Base-by-base conservation (phyloP, 2,888 invertebrate genomes). In the Odontomyia ornata region DNA sequence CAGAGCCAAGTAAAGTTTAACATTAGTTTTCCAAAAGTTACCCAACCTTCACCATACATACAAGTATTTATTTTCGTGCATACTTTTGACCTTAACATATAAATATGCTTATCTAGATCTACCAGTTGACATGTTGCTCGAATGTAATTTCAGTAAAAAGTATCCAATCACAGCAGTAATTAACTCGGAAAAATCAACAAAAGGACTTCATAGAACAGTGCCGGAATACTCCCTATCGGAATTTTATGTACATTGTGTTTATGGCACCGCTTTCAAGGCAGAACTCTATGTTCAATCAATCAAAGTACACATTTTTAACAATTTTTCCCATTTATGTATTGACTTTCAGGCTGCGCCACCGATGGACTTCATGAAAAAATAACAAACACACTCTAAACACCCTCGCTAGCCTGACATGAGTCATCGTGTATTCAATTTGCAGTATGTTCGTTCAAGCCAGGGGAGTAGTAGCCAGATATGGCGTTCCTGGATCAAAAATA, bases 321-420 rank as follows among this genome's bases (percentile, higher is more conserved):
- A 72, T 76, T 73, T 76, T 78, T 76, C 76, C 78, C 78, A 78
- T 78, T 78, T 78, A 76, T 78, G 76, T 78, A 78, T 78, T 78
- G 78, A 78, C 78, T 72, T 78, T 78, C 73, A 60, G 76, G 76
- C 78, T 73, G 76, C 65, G 36, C 36, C 57, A 23, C 57, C 36
- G 73, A 73, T 73, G 73, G 73, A 56, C 78, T 76, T 78, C 78
- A 76, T 76, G 60, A 72, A 78, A 78, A 78, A 73, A 65, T 78
- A 76, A 78, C 73, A 73, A 73, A 60, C 73, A 25, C 43, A 23
- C 73, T 73, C 73, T 73, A 73, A 73, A 60, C 73, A 36, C 73
- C 57, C 60, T 73, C 57, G 27, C 9, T 11, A 15, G 71, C 27
- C 47, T 23, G 15, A 60, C 25, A 23, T 47, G 69, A 69, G n/a